These are phyloP conservation scores for Scaptomyza caliginosa DNA, from an alignment of 2,888 invertebrate genomes.

Conservation along the genomic window DNA sequence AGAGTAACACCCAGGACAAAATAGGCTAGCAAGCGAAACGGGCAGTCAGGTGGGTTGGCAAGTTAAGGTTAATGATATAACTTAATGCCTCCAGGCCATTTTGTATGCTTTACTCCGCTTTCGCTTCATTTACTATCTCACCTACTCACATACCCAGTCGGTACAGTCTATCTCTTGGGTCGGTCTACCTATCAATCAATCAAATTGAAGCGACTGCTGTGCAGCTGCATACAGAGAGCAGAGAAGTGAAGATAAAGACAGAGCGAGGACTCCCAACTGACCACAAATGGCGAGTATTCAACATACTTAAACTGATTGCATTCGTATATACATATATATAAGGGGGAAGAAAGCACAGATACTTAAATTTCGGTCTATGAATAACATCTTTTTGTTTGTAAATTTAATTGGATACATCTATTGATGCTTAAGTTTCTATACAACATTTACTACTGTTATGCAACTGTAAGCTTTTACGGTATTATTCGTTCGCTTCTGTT, in stretches of 20 bases:
- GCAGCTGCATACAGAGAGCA: not conserved
- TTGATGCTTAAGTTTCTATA: too few species aligned
- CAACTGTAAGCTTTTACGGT: too few species aligned
- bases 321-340: not conserved
- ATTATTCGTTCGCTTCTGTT: too few species aligned
- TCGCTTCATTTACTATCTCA: not conserved
- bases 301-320: conserved; percentile 9
- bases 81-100: not conserved
- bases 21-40: too few species aligned
- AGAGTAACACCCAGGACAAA: not conserved
- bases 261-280: not conserved
- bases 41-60: not conserved
- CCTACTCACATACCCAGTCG: not conserved
- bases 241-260: too few species aligned
- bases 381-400: not conserved
- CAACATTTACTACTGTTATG: not conserved
- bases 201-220: conserved; percentile 2
- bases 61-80: conserved; percentile 32
- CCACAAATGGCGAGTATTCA: not conserved
- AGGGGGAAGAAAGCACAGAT: not conserved
- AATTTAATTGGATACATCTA: not conserved
- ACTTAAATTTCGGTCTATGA: not conserved
- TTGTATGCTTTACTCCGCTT: not conserved
- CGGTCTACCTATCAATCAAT: conserved; percentile 17
- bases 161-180: not conserved